phyloP scores from a whole-genome alignment of 2,797 vertebrate species.

The Thaleichthys pacificus region DNA sequence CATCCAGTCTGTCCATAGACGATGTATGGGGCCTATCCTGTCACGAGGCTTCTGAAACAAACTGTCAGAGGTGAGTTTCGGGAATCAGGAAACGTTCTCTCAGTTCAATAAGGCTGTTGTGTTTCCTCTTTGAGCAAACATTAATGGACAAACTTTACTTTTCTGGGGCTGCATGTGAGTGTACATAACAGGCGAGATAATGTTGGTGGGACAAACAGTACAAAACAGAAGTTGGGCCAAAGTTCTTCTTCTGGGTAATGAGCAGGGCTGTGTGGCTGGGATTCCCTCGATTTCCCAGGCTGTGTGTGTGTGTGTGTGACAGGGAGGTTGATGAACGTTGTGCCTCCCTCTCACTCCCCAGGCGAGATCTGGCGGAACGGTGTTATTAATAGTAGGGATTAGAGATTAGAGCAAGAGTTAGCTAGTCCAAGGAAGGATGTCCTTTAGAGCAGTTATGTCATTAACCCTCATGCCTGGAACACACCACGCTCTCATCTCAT shows the following conservation, averaged over 20 bases:
- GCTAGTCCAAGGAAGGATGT: slow-evolving; percentile 31
- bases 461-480: slow-evolving; percentile 51
- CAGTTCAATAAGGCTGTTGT: no score
- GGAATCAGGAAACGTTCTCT: no score
- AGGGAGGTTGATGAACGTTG: slow-evolving; percentile 39
- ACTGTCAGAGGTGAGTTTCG: slow-evolving; percentile 53
- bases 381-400: slow-evolving; percentile 69
- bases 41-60: slow-evolving; percentile 78
- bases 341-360: slow-evolving; percentile 28
- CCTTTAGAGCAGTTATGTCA: slow-evolving; percentile 67
- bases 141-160: no score
- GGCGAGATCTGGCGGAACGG: slow-evolving; percentile 40
- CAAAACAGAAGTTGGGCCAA: slow-evolving; percentile 9
- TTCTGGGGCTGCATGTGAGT: slow-evolving; percentile 8
- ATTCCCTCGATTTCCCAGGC: slow-evolving; percentile 30
- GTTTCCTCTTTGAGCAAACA: no score
- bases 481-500: slow-evolving; percentile 32
- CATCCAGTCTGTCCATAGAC: slow-evolving; percentile 69
- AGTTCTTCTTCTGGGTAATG: slow-evolving; percentile 3
- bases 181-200: background rate
- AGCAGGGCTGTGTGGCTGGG: background rate
- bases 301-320: slow-evolving; percentile 9
- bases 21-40: slow-evolving; percentile 82
- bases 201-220: no score
- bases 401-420: slow-evolving; percentile 72